Conservation (phyloP, 2,888 invertebrate species). For the Napeogenes inachia region DNA sequence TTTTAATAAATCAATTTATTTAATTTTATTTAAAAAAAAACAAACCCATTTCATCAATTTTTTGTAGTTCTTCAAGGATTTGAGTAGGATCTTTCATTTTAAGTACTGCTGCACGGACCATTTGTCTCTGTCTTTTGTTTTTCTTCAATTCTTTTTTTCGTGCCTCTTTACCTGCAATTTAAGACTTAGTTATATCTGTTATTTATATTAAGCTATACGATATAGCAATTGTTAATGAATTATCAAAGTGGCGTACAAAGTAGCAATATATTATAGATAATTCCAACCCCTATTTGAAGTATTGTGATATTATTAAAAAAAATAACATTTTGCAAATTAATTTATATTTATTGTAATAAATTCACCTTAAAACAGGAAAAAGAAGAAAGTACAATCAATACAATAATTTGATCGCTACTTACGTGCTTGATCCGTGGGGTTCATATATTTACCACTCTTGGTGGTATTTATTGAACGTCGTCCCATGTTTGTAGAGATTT, state of each 20-base stretch:
- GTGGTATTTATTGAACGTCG: slow-evolving; percentile 98
- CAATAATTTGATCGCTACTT: slow-evolving; percentile 69
- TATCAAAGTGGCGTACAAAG: no score
- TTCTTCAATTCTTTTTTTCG: slow-evolving; percentile 98
- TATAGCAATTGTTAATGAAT: no score
- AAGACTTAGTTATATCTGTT: slow-evolving; percentile 4
- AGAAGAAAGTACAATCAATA: slow-evolving; percentile 12
- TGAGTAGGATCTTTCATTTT: slow-evolving; percentile 98
- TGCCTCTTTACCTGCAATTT: slow-evolving; percentile 91
- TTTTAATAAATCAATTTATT: neutral
- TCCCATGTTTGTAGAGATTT: slow-evolving; percentile 84
- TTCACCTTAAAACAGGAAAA: slow-evolving; percentile 21
- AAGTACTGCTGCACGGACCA: slow-evolving; percentile 96
- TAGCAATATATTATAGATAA: no score
- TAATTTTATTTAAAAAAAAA: slow-evolving; percentile 2
- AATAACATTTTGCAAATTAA: no score
- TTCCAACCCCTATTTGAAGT: no score
- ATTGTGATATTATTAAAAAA: no score
- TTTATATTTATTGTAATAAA: slow-evolving; percentile 12
- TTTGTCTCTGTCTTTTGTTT: slow-evolving; percentile 97
- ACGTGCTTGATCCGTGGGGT: slow-evolving; percentile 99
- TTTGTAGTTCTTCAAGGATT: slow-evolving; percentile 96
- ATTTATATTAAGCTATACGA: no score
- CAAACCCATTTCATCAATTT: slow-evolving; percentile 98
- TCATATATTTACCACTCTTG: slow-evolving; percentile 99